Evolutionary conservation across 2,888 invertebrate genomes (phyloP).

Genomic region (Clepsis dumicolana): DNA sequence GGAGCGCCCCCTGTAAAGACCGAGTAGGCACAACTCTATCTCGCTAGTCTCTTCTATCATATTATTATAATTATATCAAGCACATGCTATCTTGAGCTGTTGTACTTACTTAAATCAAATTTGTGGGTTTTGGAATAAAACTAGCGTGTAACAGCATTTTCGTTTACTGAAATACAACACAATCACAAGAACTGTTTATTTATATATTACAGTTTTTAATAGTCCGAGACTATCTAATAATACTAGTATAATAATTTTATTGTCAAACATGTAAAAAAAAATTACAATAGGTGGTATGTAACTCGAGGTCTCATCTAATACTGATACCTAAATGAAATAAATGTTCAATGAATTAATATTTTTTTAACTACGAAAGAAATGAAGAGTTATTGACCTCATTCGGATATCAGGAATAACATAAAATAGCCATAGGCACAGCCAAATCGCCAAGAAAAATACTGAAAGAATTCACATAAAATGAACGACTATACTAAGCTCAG

Average conservation of each 20-base stretch:
- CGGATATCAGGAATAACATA: neutral
- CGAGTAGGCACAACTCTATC: too few species aligned
- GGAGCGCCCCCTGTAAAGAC: too few species aligned
- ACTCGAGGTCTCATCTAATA: constrained; percentile 2
- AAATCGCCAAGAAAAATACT: constrained; percentile 1
- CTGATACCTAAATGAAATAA: neutral
- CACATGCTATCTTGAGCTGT: neutral
- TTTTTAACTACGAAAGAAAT: neutral
- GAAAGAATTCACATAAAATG: neutral
- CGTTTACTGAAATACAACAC: constrained; percentile 82
- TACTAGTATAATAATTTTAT: constrained; percentile 80
- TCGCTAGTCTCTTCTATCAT: too few species aligned
- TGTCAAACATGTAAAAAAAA: constrained; percentile 82
- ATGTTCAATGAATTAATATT: constrained; percentile 9
- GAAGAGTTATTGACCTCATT: neutral
- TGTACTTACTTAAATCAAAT: neutral
- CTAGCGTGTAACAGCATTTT: constrained; percentile 68
- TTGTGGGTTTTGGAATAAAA: constrained; percentile 45
- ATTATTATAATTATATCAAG: too few species aligned
- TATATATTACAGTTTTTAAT: constrained; percentile 60
- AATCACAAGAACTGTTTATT: constrained; percentile 76
- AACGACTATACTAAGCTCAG: neutral
- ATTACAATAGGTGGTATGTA: constrained; percentile 48
- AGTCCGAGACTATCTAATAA: constrained; percentile 75
- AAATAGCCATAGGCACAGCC: neutral